Percentiles rank a stretch among this genome's conserved stretches.
These are phyloP conservation scores for Dugesia japonica DNA, from an alignment of 2,888 invertebrate species.

Conservation along the genomic window DNA sequence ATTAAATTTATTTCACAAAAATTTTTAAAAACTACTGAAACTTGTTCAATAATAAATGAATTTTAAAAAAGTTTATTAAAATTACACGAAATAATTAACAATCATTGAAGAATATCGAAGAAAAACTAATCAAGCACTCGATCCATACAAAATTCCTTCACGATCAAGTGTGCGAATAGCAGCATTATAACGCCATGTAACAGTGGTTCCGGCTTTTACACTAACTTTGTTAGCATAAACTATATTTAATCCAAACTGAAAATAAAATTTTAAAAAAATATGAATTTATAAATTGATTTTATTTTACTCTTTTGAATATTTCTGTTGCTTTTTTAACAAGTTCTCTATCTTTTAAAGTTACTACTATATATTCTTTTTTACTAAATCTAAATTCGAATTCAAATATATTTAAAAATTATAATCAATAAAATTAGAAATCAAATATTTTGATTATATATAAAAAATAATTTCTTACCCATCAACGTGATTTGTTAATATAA, in stretches of 20 bases:
- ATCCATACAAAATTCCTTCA: background rate
- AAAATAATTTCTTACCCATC: background rate
- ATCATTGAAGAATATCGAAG: too few species aligned
- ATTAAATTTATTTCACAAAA: too few species aligned
- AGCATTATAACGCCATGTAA: background rate
- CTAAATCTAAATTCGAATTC: background rate
- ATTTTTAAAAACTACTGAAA: too few species aligned
- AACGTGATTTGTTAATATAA: background rate
- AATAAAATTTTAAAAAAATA: background rate
- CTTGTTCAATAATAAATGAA: too few species aligned
- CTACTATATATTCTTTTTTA: background rate
- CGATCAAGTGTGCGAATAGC: background rate
- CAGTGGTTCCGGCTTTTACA: background rate
- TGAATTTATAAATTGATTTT: too few species aligned
- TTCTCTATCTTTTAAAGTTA: background rate
- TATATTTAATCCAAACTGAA: background rate
- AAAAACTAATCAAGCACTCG: background rate
- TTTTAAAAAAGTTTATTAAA: too few species aligned
- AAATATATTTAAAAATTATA: background rate
- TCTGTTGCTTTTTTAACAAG: background rate
- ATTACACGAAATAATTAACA: too few species aligned
- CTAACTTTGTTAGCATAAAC: constrained; percentile 11
- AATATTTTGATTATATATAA: background rate
- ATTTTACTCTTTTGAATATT: constrained; percentile 5
- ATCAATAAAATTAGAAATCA: background rate